A percentile compares a stretch with the other conserved stretches of the same genome.
Conservation (phyloP, 53 echinoderm and acorn worm genomes). For the Holothuria scabra region DNA sequence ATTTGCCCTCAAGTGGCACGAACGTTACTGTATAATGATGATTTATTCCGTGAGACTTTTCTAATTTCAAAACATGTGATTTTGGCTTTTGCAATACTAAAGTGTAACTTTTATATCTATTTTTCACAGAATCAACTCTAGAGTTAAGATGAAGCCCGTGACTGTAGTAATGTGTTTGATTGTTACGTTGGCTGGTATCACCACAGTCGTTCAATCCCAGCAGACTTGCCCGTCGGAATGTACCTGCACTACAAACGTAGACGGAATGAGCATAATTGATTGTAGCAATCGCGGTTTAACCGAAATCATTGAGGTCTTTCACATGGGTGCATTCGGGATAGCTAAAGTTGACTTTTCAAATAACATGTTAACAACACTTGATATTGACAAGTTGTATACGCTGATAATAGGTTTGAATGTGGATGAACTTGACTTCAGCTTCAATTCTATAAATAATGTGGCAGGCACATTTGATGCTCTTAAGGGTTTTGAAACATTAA, state of each 20-base stretch:
- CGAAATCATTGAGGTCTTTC: background rate
- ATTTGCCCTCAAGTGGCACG: too few species aligned
- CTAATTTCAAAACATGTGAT: too few species aligned
- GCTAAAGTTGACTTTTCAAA: background rate
- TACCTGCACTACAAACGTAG: background rate
- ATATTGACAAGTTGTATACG: background rate
- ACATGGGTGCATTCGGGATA: background rate
- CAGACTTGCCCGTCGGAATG: background rate
- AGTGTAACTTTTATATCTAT: too few species aligned
- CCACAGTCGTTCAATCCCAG: background rate
- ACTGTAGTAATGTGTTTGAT: too few species aligned
- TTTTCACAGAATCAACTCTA: too few species aligned
- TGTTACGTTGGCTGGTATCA: too few species aligned
- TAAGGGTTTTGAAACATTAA: background rate
- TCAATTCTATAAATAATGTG: background rate
- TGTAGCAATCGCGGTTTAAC: slow-evolving; percentile 41
- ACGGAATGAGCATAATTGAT: background rate
- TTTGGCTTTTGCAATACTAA: too few species aligned
- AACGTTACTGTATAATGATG: too few species aligned
- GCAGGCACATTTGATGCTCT: background rate
- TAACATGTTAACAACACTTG: slow-evolving; percentile 8
- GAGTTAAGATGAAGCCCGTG: too few species aligned
- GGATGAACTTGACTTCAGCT: slow-evolving; percentile 29
- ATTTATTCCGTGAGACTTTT: too few species aligned
- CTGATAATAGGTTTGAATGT: background rate